Conservation (phyloP, 2,888 invertebrate species). For the Volucella inanis region DNA sequence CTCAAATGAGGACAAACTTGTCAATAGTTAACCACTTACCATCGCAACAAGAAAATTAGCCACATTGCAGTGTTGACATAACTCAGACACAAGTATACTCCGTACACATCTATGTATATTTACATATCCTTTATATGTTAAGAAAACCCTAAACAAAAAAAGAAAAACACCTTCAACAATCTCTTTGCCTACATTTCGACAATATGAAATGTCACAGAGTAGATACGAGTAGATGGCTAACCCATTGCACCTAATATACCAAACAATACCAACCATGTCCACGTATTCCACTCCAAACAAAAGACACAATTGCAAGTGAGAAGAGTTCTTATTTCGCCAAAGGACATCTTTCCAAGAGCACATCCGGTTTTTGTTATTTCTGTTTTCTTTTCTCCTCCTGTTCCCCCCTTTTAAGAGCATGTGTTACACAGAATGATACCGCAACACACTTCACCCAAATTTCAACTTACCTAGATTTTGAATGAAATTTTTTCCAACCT, state of each 20-base stretch:
- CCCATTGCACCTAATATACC: slow-evolving; percentile 62
- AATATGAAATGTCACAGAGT: slow-evolving; percentile 68
- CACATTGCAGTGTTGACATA: slow-evolving; percentile 60
- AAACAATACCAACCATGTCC: slow-evolving; percentile 2
- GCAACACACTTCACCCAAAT: slow-evolving; percentile 71
- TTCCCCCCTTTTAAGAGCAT: slow-evolving; percentile 8
- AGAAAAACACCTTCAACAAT: slow-evolving; percentile 15
- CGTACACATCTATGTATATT: slow-evolving; percentile 38
- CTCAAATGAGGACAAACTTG: slow-evolving; percentile 50
- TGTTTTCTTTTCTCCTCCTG: slow-evolving; percentile 44
- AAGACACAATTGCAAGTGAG: slow-evolving; percentile 26
- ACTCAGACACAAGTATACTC: not conserved
- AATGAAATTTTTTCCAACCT: slow-evolving; percentile 18
- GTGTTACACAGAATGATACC: slow-evolving; percentile 51
- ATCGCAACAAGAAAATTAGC: slow-evolving; percentile 43
- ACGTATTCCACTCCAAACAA: not conserved
- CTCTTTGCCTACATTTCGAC: slow-evolving; percentile 69
- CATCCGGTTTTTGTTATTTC: slow-evolving; percentile 58
- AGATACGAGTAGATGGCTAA: slow-evolving; percentile 37
- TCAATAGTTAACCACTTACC: slow-evolving; percentile 52
- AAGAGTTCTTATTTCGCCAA: slow-evolving; percentile 47
- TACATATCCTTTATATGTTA: slow-evolving; percentile 65
- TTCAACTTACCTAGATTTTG: slow-evolving; percentile 65
- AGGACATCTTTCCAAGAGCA: slow-evolving; percentile 60
- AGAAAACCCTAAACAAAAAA: not conserved